Evolutionary conservation across 2,888 invertebrate genomes (phyloP).

Genomic region (Trisateles emortualis): DNA sequence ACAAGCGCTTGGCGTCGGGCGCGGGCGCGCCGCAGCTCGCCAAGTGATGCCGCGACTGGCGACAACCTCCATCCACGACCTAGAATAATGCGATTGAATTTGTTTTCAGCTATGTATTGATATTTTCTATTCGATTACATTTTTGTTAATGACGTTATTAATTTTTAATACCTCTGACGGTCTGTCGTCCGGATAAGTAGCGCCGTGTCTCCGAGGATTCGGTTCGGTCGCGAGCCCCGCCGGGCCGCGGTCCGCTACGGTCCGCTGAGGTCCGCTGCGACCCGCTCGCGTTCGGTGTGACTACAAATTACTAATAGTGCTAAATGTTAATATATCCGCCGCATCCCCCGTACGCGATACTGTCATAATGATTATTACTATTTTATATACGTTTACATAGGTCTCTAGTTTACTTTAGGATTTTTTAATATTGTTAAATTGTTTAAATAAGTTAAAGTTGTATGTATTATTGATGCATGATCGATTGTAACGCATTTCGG

Average conservation of each 20-base stretch:
- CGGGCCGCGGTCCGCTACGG: constrained; percentile 42
- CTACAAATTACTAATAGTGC: constrained; percentile 59
- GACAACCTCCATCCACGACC: constrained; percentile 56
- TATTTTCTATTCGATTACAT: constrained; percentile 85
- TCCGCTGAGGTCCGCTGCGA: constrained; percentile 29
- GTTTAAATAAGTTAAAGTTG: constrained; percentile 85
- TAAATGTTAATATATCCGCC: constrained; percentile 60
- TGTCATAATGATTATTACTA: constrained; percentile 67
- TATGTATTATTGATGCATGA: constrained; percentile 82
- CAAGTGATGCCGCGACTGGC: constrained; percentile 84
- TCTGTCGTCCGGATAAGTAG: constrained; percentile 63
- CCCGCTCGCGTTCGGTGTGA: constrained; percentile 48
- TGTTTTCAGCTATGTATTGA: constrained; percentile 82
- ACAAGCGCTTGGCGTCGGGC: constrained; percentile 79
- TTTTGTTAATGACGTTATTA: constrained; percentile 83
- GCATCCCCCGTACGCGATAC: constrained; percentile 62
- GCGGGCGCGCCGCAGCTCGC: constrained; percentile 54
- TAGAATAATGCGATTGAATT: constrained; percentile 78
- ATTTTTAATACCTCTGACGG: constrained; percentile 79
- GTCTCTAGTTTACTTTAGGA: constrained; percentile 82
- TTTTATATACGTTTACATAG: constrained; percentile 79
- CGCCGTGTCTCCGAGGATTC: constrained; percentile 50
- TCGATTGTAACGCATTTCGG: constrained; percentile 79
- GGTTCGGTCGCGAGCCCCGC: constrained; percentile 57
- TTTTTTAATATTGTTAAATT: constrained; percentile 84